Evolutionary conservation across 2,888 invertebrate species (phyloP).

Genomic region (Drosophila robusta): DNA sequence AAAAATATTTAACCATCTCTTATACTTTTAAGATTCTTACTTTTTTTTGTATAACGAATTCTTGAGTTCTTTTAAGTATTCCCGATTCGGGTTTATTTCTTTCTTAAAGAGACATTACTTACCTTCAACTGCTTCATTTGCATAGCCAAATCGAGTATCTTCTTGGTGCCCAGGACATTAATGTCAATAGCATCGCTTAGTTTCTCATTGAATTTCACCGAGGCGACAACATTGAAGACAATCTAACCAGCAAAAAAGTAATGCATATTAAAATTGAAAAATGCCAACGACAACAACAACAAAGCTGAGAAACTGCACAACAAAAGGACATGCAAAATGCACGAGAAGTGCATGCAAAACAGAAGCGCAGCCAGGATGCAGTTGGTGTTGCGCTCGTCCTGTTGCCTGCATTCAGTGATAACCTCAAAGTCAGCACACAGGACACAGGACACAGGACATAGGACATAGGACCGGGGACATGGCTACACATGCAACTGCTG

Average conservation of each 20-base stretch:
- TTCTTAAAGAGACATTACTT: slow-evolving; percentile 23
- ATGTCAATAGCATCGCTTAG: slow-evolving; percentile 85
- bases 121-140: slow-evolving; percentile 85
- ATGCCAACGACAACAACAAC: slow-evolving; percentile 23
- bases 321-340: slow-evolving; percentile 68
- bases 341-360: slow-evolving; percentile 74
- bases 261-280: slow-evolving; percentile 63
- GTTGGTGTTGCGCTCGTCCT: slow-evolving; percentile 37
- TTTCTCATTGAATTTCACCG: slow-evolving; percentile 85
- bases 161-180: slow-evolving; percentile 85
- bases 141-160: slow-evolving; percentile 85
- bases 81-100: background rate
- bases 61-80: too few relatives aligned
- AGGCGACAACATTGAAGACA: slow-evolving; percentile 85
- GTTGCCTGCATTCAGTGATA: slow-evolving; percentile 60
- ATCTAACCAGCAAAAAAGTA: slow-evolving; percentile 74
- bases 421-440: slow-evolving; percentile 67
- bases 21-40: too few relatives aligned
- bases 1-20: too few relatives aligned
- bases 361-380: slow-evolving; percentile 51
- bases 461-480: slow-evolving; percentile 22
- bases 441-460: slow-evolving; percentile 8
- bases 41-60: too few relatives aligned
- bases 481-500: slow-evolving; percentile 62
- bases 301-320: slow-evolving; percentile 17